Base-by-base conservation (phyloP, 2,113 vertebrate genomes). In the Hippoglossus stenolepis region DNA sequence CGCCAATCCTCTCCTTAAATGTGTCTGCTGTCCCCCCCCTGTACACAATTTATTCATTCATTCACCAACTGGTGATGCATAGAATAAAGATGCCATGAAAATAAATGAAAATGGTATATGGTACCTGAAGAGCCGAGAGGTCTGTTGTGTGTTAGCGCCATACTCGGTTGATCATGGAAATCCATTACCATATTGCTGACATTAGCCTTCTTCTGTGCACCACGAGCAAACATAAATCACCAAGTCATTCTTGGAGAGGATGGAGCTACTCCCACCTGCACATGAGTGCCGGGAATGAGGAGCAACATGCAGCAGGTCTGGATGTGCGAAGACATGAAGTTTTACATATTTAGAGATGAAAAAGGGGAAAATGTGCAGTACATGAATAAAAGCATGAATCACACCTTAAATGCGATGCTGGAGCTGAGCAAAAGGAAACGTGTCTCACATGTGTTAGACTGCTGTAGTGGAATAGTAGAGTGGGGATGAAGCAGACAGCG, bases 171-270 rank as follows among this genome's bases (percentile, higher is more conserved):
- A 60, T 80, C 24, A 38, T 77, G 64, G 78, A 82, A 82, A 73
- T 40, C 17, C 68, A 65, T 77, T 84, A 57, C 31, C 75, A 74
- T 81, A 65, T 66, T 82, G 75, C 78, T 77, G 73, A 82, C 47
- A 59, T 63, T 59, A 71, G 77, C 66, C 65, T 21, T 26, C 72
- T 68, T 64, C 49, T 70, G 63, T 79, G 59, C n/a, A 67, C 73
- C 31, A 35, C 21, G 51, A 85, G 28, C 26, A 76, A 20, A 45
- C 61, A 63, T 76, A 51, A 70, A 78, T 82, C 82, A 75, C 72
- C 49, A 54, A 79, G 64, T 79, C 59, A 79, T 38, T 78, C 43
- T 47, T 51, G 38, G 23, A 21, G 62, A 51, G 35, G 35, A 61
- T 5, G 43, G 65, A 43, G 49, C 40, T 53, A 58, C 21, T 40